Base-by-base conservation (phyloP, 2,888 invertebrate genomes). In the Spicauda simplicius region DNA sequence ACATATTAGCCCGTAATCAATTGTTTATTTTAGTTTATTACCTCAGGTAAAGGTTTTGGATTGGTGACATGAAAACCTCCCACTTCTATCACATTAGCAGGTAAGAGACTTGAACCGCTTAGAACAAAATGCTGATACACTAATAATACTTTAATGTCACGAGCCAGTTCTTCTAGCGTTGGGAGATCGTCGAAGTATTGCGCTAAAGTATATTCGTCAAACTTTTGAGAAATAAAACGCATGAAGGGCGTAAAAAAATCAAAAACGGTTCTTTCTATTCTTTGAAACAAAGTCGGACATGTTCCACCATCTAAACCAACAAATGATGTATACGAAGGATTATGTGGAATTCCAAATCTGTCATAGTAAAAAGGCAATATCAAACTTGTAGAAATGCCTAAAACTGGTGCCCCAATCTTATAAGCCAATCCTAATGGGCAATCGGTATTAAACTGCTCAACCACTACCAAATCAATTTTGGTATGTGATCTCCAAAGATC, bases 401-500 rank as follows among this genome's bases (percentile, higher is more conserved):
- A 87, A 0, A 94, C 90, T 0, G 95, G 95, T 8, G 93, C 90
- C 33, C 91, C 83, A 61, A 95, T 80, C 64, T 93, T 79, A 76
- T 95, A 84, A 0, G 94, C 95, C 18, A 96, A 82, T 0, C 94
- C 95, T 72, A 95, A 80, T 53, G 94, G 82, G 74, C 95, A 95
- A 71, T 95, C 95, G 19, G 93, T 91, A 69, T 93, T 94, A 73
- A 95, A 96, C 68, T 94, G 89, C 79, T 95, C 95, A 8, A 91
- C 86, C 3, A 95, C 80, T n/a, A n/a, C n/a, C n/a, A n/a, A n/a
- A n/a, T n/a, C n/a, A n/a, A n/a, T n/a, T n/a, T n/a, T n/a, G n/a
- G n/a, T n/a, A n/a, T n/a, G n/a, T n/a, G n/a, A n/a, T n/a, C n/a
- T n/a, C n/a, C n/a, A n/a, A n/a, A n/a, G n/a, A n/a, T n/a, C n/a